Conservation (phyloP, 2,888 invertebrate species). For the Epinotia nisella region DNA sequence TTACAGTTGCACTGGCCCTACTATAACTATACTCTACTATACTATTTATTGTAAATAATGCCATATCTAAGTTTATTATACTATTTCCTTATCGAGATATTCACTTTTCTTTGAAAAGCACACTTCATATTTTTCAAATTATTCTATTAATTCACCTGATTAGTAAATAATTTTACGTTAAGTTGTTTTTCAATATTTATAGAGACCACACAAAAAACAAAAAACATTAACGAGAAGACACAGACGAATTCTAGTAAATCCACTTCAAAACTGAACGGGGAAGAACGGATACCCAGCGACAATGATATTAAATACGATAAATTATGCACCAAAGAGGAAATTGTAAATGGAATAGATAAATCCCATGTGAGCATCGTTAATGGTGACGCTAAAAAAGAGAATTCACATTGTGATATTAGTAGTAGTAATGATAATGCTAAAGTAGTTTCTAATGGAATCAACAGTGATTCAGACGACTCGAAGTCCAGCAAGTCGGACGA, state of each 20-base stretch:
- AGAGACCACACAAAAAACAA: conserved; percentile 69
- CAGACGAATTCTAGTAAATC: conserved; percentile 62
- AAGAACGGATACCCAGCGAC: conserved; percentile 64
- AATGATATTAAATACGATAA: conserved; percentile 67
- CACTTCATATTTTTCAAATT: background rate
- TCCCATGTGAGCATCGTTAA: conserved; percentile 67
- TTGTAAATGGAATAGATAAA: conserved; percentile 74
- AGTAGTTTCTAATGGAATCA: conserved; percentile 81
- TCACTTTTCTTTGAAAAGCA: too few species aligned
- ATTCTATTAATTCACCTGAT: too few species aligned
- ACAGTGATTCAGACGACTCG: conserved; percentile 73
- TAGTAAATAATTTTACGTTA: too few species aligned
- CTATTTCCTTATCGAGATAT: background rate
- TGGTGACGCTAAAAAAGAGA: conserved; percentile 73
- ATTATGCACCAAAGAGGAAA: conserved; percentile 79
- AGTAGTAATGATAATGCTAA: conserved; percentile 77
- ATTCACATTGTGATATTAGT: conserved; percentile 83
- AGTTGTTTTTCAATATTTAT: conserved; percentile 49
- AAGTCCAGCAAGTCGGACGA: conserved; percentile 76
- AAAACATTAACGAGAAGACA: conserved; percentile 67
- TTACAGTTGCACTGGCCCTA: too few species aligned
- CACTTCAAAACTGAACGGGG: conserved; percentile 69
- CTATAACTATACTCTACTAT: too few species aligned
- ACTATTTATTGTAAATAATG: too few species aligned
- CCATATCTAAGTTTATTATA: background rate